phyloP scores from a whole-genome alignment of 2,113 vertebrate species.

The Eudyptes chrysolophus region DNA sequence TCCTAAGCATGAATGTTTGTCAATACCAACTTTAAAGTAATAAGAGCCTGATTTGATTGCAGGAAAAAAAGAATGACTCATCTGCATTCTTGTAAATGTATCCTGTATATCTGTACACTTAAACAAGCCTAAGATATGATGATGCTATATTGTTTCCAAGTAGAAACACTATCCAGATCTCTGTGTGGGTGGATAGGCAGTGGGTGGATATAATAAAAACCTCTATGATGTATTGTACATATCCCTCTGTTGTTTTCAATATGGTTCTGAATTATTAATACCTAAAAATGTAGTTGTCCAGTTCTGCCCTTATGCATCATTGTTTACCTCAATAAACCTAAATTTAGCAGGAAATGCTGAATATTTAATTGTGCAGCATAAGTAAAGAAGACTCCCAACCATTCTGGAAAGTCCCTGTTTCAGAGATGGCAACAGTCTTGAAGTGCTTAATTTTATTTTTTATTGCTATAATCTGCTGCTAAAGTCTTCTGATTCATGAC shows the following conservation, averaged over 20 bases:
- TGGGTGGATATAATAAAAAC: slow-evolving; percentile 55
- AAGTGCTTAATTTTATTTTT: not conserved
- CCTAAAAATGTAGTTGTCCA: slow-evolving; percentile 48
- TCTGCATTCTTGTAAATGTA: slow-evolving; percentile 20
- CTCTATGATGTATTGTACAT: slow-evolving; percentile 29
- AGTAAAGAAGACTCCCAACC: not conserved
- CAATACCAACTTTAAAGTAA: slow-evolving; percentile 20
- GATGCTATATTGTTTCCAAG: slow-evolving; percentile 43
- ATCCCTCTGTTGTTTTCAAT: slow-evolving; percentile 49
- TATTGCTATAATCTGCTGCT: not conserved
- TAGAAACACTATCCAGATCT: slow-evolving; percentile 15
- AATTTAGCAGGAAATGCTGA: slow-evolving; percentile 51
- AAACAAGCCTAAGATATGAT: slow-evolving; percentile 6
- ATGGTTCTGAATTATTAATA: slow-evolving; percentile 58
- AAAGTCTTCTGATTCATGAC: slow-evolving; percentile 32
- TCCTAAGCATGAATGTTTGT: slow-evolving; percentile 8
- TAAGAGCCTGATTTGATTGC: not conserved
- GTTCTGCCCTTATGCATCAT: slow-evolving; percentile 29
- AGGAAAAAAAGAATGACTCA: slow-evolving; percentile 5
- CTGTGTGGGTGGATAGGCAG: slow-evolving; percentile 29
- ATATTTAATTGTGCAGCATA: slow-evolving; percentile 40
- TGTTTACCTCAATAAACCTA: slow-evolving; percentile 51
- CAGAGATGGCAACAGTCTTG: not conserved
- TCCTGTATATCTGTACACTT: not conserved
- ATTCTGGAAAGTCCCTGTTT: not conserved